These are phyloP conservation scores for Spilogale gracilis DNA, from an alignment of 2,113 vertebrate genomes.

Conservation along the genomic window DNA sequence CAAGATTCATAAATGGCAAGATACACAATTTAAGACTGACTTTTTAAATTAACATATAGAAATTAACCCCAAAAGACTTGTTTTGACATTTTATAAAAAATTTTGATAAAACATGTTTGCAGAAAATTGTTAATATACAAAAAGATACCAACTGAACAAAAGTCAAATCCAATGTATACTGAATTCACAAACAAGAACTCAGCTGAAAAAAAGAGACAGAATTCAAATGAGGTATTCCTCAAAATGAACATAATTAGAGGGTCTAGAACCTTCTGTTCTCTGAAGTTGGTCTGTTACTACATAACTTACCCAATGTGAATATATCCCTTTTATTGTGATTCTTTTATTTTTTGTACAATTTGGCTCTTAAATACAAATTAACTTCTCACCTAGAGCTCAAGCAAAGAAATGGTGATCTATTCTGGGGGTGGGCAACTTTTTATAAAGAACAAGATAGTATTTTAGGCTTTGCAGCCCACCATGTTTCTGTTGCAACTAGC, in stretches of 20 bases:
- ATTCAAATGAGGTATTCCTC: not conserved
- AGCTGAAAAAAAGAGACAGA: not conserved
- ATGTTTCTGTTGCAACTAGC: not conserved
- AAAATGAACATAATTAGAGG: not conserved
- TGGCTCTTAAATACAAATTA: conserved; percentile 22
- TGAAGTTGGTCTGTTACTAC: not conserved
- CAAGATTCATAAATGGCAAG: conserved; percentile 10
- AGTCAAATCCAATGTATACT: not conserved
- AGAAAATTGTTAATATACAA: conserved; percentile 38
- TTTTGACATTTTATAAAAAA: conserved; percentile 30
- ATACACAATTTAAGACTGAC: not conserved
- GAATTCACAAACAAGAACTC: conserved; percentile 12
- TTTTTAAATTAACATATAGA: conserved; percentile 6
- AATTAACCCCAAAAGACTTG: not conserved
- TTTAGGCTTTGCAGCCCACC: not conserved
- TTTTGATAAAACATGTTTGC: not conserved
- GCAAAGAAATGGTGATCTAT: not conserved
- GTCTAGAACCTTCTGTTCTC: not conserved
- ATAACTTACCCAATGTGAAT: not conserved
- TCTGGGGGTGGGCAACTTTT: not conserved
- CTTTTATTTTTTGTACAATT: not conserved
- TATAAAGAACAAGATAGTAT: not conserved
- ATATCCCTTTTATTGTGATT: not conserved
- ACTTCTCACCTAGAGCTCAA: not conserved
- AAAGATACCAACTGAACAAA: conserved; percentile 7